Evolutionary conservation across 2,113 vertebrate species (phyloP).

Genomic region (Atherinomorus stipes): DNA sequence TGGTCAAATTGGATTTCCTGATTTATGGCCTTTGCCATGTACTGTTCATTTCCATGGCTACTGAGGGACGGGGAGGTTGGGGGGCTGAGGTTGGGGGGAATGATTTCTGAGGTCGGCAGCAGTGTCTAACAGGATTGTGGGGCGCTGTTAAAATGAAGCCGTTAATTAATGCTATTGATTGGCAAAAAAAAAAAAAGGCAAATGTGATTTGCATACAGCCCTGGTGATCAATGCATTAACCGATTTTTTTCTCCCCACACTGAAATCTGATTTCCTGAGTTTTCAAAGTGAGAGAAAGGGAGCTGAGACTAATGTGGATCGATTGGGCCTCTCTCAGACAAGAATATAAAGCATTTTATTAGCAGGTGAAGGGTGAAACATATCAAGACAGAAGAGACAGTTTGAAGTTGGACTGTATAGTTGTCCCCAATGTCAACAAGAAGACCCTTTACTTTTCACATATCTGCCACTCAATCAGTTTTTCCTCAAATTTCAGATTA

Average conservation of each 20-base stretch:
- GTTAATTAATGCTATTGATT: conserved; percentile 88
- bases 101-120: conserved; percentile 78
- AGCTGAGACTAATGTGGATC: conserved; percentile 85
- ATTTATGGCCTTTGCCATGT: conserved; percentile 75
- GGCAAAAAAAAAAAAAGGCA: conserved; percentile 71
- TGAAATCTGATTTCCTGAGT: conserved; percentile 86
- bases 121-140: conserved; percentile 76
- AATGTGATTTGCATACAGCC: conserved; percentile 85
- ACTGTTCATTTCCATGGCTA: conserved; percentile 78
- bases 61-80: conserved; percentile 43
- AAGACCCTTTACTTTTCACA: conserved; percentile 17
- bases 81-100: not conserved
- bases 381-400: conserved; percentile 59
- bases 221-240: conserved; percentile 86
- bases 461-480: conserved; percentile 3
- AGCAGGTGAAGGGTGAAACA: conserved; percentile 85
- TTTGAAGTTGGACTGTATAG: conserved; percentile 68
- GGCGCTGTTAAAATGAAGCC: conserved; percentile 83
- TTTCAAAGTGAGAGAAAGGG: conserved; percentile 83
- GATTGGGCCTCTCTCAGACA: conserved; percentile 91
- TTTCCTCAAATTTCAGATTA: too few species aligned
- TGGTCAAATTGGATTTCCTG: conserved; percentile 83
- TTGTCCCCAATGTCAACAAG: conserved; percentile 70
- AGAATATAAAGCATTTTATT: conserved; percentile 91
- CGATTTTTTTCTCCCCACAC: conserved; percentile 75